Percentiles rank a stretch among this genome's conserved stretches.
These are phyloP conservation scores for Pangasius mekongensis DNA, from an alignment of 2,797 vertebrate species.

Conservation along the genomic window DNA sequence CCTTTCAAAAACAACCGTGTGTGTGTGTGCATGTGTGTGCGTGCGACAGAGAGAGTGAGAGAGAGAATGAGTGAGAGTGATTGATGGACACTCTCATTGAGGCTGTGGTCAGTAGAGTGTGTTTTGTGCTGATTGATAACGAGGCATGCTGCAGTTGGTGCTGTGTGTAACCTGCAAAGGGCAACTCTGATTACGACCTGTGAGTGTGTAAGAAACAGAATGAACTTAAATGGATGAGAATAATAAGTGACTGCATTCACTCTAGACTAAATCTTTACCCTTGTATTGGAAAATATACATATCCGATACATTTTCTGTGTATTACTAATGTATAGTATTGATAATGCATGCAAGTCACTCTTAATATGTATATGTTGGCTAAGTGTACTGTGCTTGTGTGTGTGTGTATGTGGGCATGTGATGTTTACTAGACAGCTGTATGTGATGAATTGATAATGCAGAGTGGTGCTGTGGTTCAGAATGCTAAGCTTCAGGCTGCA, in stretches of 20 bases:
- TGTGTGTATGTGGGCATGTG: conserved; percentile 39
- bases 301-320: background rate
- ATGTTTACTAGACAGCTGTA: conserved; percentile 64
- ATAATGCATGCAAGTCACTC: background rate
- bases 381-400: background rate
- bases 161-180: conserved; percentile 20
- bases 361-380: conserved; percentile 1
- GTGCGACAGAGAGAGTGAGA: background rate
- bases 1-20: background rate
- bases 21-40: conserved; percentile 29
- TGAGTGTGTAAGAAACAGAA: background rate
- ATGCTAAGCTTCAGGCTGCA: conserved; percentile 62
- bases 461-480: conserved; percentile 57
- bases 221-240: background rate
- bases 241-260: background rate
- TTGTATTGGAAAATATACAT: background rate
- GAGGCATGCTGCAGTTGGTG: conserved; percentile 17
- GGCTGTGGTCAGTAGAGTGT: conserved; percentile 39
- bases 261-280: background rate
- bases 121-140: conserved; percentile 44
- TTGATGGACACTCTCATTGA: background rate
- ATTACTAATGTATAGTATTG: background rate
- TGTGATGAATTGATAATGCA: conserved; percentile 64
- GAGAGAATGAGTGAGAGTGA: background rate
- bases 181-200: background rate